These are phyloP conservation scores for Zenarchopterus dispar DNA, from an alignment of 2,797 vertebrate species.

Conservation along the genomic window DNA sequence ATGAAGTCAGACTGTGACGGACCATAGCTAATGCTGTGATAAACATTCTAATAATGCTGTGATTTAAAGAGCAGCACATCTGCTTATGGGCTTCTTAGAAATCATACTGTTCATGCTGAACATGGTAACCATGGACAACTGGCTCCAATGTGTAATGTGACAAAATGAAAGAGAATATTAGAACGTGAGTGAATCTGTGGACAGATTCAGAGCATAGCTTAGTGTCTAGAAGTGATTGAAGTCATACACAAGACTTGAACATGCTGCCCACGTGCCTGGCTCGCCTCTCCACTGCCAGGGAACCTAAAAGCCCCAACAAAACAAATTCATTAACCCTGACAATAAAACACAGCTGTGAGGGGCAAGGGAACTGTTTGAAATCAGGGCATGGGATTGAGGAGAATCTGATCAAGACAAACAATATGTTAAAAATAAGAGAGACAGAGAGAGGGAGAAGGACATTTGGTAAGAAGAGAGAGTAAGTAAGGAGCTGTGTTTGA, in stretches of 20 bases:
- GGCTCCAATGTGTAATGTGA: constrained; percentile 9
- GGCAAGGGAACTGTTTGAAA: constrained; percentile 72
- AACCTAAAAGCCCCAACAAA: constrained; percentile 78
- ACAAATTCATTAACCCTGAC: constrained; percentile 81
- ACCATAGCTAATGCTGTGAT: constrained; percentile 43
- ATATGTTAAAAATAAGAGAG: constrained; percentile 20
- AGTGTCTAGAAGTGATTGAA: constrained; percentile 50
- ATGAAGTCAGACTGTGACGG: constrained; percentile 54
- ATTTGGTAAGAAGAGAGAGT: constrained; percentile 43
- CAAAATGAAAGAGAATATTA: constrained; percentile 16
- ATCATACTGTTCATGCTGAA: constrained; percentile 30
- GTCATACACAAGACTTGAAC: constrained; percentile 50
- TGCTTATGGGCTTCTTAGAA: constrained; percentile 15
- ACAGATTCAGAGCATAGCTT: constrained; percentile 32
- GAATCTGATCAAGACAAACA: constrained; percentile 64
- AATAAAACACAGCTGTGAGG: constrained; percentile 80
- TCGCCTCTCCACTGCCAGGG: constrained; percentile 69
- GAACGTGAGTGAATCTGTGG: constrained; percentile 16
- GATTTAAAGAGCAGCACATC: constrained; percentile 54
- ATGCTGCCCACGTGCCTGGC: constrained; percentile 67
- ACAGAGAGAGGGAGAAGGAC: neutral
- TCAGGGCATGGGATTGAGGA: constrained; percentile 60
- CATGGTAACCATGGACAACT: constrained; percentile 19
- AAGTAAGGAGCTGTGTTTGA: constrained; percentile 52
- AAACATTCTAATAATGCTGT: constrained; percentile 57